Conservation (phyloP, 2,888 invertebrate species). For the Teinopalpus imperialis region DNA sequence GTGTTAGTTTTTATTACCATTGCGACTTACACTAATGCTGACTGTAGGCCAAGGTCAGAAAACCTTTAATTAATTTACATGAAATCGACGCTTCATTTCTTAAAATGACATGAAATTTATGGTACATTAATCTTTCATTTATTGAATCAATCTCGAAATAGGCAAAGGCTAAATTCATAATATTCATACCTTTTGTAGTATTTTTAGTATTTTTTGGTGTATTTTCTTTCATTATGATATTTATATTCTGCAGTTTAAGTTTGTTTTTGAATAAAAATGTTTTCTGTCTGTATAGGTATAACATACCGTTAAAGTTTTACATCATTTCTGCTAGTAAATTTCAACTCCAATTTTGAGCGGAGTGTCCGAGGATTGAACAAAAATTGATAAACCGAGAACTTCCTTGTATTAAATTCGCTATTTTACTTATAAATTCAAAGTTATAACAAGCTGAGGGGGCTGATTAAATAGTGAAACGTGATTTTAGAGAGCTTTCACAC, state of each 20-base stretch:
- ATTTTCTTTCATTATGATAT: too few species aligned
- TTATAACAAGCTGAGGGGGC: constrained; percentile 43
- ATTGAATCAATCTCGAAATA: too few species aligned
- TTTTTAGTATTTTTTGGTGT: too few species aligned
- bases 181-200: constrained; percentile 8
- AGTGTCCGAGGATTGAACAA: constrained; percentile 23
- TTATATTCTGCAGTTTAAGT: too few species aligned
- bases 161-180: neutral
- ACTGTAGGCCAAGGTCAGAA: constrained; percentile 26
- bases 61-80: constrained; percentile 21
- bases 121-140: neutral
- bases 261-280: too few species aligned
- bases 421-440: constrained; percentile 33
- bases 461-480: constrained; percentile 56
- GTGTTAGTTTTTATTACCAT: constrained; percentile 28
- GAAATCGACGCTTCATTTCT: constrained; percentile 8
- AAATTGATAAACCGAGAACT: constrained; percentile 28
- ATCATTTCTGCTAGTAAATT: constrained; percentile 31
- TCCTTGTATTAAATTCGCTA: constrained; percentile 50
- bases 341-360: constrained; percentile 40
- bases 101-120: constrained; percentile 14
- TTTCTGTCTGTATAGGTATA: too few species aligned
- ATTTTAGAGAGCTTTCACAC: constrained; percentile 36
- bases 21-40: constrained; percentile 49
- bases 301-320: too few species aligned